These are phyloP conservation scores for Nemapogon koenigi DNA, from an alignment of 2,888 invertebrate genomes.

Conservation along the genomic window DNA sequence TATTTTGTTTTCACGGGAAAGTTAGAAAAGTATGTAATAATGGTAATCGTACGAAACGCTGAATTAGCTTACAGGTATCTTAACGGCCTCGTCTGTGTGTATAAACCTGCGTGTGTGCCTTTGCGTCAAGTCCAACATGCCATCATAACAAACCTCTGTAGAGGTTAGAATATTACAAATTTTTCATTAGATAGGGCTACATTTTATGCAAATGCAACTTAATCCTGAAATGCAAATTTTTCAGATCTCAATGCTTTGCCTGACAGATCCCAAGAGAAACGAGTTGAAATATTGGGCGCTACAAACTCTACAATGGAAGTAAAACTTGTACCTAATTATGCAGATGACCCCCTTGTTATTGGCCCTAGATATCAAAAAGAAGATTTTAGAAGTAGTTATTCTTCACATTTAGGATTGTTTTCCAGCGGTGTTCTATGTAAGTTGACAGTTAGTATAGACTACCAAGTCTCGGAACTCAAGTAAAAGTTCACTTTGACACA, in stretches of 20 bases:
- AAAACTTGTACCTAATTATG: slow-evolving; percentile 68
- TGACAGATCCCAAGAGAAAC: slow-evolving; percentile 62
- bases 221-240: no score
- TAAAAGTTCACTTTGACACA: no score
- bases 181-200: no score
- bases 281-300: slow-evolving; percentile 69
- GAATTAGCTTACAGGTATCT: slow-evolving; percentile 68
- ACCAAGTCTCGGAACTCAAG: no score
- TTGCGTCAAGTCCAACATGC: slow-evolving; percentile 60
- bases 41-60: slow-evolving; percentile 54
- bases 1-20: no score
- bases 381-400: slow-evolving; percentile 70
- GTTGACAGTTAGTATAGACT: slow-evolving; percentile 16
- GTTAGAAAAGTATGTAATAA: no score
- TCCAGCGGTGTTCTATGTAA: slow-evolving; percentile 79
- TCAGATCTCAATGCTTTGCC: slow-evolving; percentile 77
- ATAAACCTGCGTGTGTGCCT: slow-evolving; percentile 73
- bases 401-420: slow-evolving; percentile 67
- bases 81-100: slow-evolving; percentile 79
- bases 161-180: slow-evolving; percentile 59
- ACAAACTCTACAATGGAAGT: slow-evolving; percentile 67
- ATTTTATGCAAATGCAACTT: no score
- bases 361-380: slow-evolving; percentile 76
- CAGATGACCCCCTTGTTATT: slow-evolving; percentile 76
- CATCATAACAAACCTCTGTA: slow-evolving; percentile 68